Evolutionary conservation across 2,797 vertebrate genomes (phyloP).

Genomic region (Siniperca scherzeri): DNA sequence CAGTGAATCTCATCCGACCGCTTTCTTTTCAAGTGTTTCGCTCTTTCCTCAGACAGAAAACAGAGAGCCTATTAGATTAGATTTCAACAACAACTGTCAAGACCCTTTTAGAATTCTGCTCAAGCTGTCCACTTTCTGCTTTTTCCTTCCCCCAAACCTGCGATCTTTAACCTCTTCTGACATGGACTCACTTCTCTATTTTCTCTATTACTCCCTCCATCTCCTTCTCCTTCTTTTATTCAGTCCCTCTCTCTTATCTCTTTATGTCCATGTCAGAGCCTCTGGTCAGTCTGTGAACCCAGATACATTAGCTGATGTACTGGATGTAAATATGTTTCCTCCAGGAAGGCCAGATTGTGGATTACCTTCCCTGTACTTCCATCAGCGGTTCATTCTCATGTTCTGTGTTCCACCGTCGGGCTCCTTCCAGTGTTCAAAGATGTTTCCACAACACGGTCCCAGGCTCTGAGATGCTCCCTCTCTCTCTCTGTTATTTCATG

Average conservation of each 20-base stretch:
- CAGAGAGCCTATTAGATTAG: slow-evolving; percentile 57
- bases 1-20: slow-evolving; percentile 60
- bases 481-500: slow-evolving; percentile 62
- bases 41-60: slow-evolving; percentile 61
- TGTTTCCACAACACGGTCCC: slow-evolving; percentile 52
- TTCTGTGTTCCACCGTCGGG: slow-evolving; percentile 61
- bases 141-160: slow-evolving; percentile 43
- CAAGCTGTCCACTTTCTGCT: slow-evolving; percentile 59
- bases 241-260: slow-evolving; percentile 32
- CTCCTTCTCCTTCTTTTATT: slow-evolving; percentile 23
- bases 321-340: slow-evolving; percentile 80
- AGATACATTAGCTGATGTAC: slow-evolving; percentile 68
- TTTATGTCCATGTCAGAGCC: slow-evolving; percentile 67
- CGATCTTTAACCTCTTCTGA: slow-evolving; percentile 44
- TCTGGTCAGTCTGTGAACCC: slow-evolving; percentile 73
- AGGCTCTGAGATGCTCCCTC: slow-evolving; percentile 62
- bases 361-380: slow-evolving; percentile 48
- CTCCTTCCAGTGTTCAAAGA: slow-evolving; percentile 64
- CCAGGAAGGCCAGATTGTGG: slow-evolving; percentile 62
- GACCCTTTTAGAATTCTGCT: slow-evolving; percentile 50
- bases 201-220: slow-evolving; percentile 35
- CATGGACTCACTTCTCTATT: slow-evolving; percentile 43
- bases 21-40: slow-evolving; percentile 51
- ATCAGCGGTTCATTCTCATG: slow-evolving; percentile 61
- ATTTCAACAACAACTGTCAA: slow-evolving; percentile 66